phyloP scores from a whole-genome alignment of 2,113 vertebrate genomes.

The Orthonyx spaldingii region DNA sequence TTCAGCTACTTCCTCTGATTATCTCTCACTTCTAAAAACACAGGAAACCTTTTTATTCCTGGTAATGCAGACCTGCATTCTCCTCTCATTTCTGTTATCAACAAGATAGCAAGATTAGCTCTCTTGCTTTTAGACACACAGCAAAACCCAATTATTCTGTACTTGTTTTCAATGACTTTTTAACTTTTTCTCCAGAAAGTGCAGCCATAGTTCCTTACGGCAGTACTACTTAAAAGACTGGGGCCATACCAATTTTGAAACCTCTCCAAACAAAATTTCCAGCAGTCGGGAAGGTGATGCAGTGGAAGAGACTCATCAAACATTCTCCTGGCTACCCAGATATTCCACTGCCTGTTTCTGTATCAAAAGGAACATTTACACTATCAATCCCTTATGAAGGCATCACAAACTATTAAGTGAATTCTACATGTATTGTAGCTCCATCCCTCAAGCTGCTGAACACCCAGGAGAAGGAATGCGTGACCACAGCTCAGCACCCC shows the following conservation, averaged over 20 bases:
- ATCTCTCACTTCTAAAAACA: background rate
- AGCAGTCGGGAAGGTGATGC: background rate
- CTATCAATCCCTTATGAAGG: fast-evolving
- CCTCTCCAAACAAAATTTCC: background rate
- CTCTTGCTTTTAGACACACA: background rate
- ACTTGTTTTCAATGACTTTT: background rate
- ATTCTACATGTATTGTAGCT: background rate
- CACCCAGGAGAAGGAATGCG: background rate
- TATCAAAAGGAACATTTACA: background rate
- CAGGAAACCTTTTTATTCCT: background rate
- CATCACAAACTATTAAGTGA: background rate
- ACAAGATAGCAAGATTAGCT: background rate
- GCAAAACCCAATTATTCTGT: background rate
- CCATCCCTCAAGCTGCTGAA: background rate
- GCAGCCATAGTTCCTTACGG: background rate
- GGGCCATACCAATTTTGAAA: background rate
- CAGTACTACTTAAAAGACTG: background rate
- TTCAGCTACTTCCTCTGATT: background rate
- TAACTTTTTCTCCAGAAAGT: background rate
- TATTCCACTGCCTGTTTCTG: background rate
- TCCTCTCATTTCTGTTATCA: background rate
- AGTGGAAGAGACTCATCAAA: background rate
- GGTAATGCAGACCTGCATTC: background rate
- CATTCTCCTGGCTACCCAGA: background rate
- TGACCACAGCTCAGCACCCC: background rate